phyloP scores from a whole-genome alignment of 2,888 invertebrate genomes.

The Nomada fabriciana region DNA sequence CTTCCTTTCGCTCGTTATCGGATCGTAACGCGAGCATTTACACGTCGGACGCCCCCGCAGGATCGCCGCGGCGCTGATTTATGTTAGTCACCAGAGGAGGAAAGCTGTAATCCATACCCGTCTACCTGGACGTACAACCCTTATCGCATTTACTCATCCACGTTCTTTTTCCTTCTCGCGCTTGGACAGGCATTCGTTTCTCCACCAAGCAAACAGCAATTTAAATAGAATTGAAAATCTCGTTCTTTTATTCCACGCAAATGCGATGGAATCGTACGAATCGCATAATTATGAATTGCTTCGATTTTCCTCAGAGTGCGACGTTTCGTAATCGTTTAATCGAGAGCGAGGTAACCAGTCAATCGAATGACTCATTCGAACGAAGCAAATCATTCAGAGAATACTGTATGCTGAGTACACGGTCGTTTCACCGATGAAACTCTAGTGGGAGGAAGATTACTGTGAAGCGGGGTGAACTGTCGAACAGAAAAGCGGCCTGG shows the following conservation, averaged over 20 bases:
- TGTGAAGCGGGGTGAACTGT: background rate
- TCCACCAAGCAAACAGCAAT: conserved; percentile 23
- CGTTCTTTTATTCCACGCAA: background rate
- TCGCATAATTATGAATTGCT: background rate
- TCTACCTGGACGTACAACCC: conserved; percentile 51
- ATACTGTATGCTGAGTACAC: background rate
- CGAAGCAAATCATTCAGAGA: background rate
- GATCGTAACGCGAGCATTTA: conserved; percentile 83
- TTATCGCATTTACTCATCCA: conserved; percentile 56
- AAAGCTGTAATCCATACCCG: conserved; percentile 77
- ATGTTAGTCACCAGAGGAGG: conserved; percentile 74
- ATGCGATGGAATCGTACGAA: background rate
- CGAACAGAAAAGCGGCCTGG: conserved; percentile 10
- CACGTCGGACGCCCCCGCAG: conserved; percentile 81
- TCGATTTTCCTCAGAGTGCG: background rate
- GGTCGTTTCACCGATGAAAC: background rate
- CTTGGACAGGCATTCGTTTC: background rate
- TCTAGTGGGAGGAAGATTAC: background rate
- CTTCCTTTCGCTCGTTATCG: conserved; percentile 78
- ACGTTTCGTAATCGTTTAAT: background rate
- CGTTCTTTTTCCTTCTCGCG: conserved; percentile 16
- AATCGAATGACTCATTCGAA: conserved; percentile 11
- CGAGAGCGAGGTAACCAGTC: background rate
- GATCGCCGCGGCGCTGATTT: conserved; percentile 76
- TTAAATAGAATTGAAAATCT: conserved; percentile 5